Evolutionary conservation across 2,888 invertebrate species (phyloP).

Genomic region (Agonopterix arenella): DNA sequence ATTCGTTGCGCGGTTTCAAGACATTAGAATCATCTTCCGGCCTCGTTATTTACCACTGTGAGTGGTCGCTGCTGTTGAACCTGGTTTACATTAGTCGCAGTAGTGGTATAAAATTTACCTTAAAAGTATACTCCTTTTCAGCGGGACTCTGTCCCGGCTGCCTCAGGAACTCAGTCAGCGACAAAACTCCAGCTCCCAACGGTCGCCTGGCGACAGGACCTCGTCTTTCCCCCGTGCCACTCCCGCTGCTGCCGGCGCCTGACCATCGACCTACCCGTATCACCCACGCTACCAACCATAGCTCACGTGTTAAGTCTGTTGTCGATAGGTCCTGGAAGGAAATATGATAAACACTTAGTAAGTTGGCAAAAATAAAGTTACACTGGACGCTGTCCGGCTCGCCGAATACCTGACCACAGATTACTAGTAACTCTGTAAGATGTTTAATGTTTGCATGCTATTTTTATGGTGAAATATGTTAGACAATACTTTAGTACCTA

Average conservation of each 20-base stretch:
- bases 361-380: too few relatives aligned
- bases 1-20: too few relatives aligned
- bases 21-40: too few relatives aligned
- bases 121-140: slow-evolving; percentile 88
- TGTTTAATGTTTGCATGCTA: too few relatives aligned
- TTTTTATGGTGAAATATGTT: too few relatives aligned
- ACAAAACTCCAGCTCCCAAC: slow-evolving; percentile 90
- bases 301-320: slow-evolving; percentile 88
- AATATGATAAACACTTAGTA: neutral
- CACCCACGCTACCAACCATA: slow-evolving; percentile 93
- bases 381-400: too few relatives aligned
- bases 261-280: slow-evolving; percentile 93
- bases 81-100: too few relatives aligned
- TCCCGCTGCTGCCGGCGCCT: slow-evolving; percentile 51
- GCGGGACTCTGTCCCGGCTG: slow-evolving; percentile 77
- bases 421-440: too few relatives aligned
- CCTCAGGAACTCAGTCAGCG: slow-evolving; percentile 82
- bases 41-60: too few relatives aligned
- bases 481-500: too few relatives aligned
- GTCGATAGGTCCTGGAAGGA: slow-evolving; percentile 85
- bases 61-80: too few relatives aligned
- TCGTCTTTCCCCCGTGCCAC: slow-evolving; percentile 70
- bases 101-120: slow-evolving; percentile 54
- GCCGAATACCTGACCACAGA: too few relatives aligned
- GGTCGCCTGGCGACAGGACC: slow-evolving; percentile 83